A percentile compares a stretch with the other conserved stretches of the same genome.
These are phyloP conservation scores for Lasiurus borealis DNA, from an alignment of 2,113 vertebrate genomes.

Conservation along the genomic window DNA sequence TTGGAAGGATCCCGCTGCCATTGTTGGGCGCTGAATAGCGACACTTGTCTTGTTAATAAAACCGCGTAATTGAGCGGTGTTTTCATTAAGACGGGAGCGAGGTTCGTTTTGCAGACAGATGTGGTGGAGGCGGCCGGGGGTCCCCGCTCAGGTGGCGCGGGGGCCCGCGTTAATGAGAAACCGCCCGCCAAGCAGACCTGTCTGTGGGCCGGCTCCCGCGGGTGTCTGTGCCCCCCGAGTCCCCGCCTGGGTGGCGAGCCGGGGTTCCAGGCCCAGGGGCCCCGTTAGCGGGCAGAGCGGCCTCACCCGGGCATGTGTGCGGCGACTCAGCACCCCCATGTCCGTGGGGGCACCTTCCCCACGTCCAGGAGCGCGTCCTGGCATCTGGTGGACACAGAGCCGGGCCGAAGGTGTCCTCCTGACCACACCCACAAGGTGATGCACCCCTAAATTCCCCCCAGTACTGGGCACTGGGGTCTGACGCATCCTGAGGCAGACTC, in stretches of 20 bases:
- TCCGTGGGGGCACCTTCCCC: slow-evolving; percentile 69
- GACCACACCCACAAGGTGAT: not conserved
- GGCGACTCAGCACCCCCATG: slow-evolving; percentile 75
- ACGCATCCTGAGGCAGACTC: slow-evolving; percentile 81
- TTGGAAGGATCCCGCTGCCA: slow-evolving; percentile 83
- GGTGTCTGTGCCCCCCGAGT: slow-evolving; percentile 68
- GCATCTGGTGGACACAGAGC: slow-evolving; percentile 44
- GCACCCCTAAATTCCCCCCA: not conserved
- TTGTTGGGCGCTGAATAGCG: slow-evolving; percentile 82
- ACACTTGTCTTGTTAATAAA: slow-evolving; percentile 83
- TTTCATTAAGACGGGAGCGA: slow-evolving; percentile 81
- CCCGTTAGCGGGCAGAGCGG: slow-evolving; percentile 83
- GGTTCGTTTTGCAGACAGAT: slow-evolving; percentile 80
- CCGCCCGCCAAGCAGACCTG: slow-evolving; percentile 81
- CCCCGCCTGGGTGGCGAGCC: slow-evolving; percentile 75
- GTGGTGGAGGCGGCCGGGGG: slow-evolving; percentile 74
- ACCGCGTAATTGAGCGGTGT: slow-evolving; percentile 81
- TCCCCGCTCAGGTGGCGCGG: slow-evolving; percentile 61
- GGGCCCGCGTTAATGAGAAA: slow-evolving; percentile 77
- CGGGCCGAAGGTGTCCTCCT: slow-evolving; percentile 60
- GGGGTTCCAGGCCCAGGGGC: slow-evolving; percentile 79
- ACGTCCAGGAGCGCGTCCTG: slow-evolving; percentile 64
- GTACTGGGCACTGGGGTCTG: slow-evolving; percentile 81
- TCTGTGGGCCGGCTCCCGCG: slow-evolving; percentile 73
- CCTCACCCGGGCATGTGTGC: slow-evolving; percentile 74